phyloP scores from a whole-genome alignment of 35 echinoderm and acorn worm species.

The Strongylocentrotus purpuratus region DNA sequence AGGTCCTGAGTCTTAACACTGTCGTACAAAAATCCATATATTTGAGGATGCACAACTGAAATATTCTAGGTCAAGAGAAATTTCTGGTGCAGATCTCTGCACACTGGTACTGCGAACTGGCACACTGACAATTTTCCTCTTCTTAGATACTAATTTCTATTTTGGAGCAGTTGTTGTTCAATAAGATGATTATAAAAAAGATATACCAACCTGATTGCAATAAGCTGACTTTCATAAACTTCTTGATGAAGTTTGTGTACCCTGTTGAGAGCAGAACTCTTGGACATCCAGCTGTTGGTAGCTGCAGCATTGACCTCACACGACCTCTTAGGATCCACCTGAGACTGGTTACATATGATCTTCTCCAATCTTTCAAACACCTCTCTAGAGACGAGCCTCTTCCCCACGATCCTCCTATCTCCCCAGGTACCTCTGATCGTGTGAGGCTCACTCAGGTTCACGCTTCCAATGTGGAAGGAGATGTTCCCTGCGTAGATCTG shows the following conservation, averaged over 20 bases:
- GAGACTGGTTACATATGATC: constrained; percentile 21
- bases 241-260: constrained; percentile 40
- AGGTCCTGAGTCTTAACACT: no score
- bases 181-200: neutral
- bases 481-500: constrained; percentile 65
- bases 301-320: constrained; percentile 41
- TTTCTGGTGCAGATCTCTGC: neutral
- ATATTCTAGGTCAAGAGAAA: no score
- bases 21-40: no score
- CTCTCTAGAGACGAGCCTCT: constrained; percentile 8
- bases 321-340: neutral
- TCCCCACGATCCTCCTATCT: constrained; percentile 18
- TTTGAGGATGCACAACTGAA: no score
- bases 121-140: neutral
- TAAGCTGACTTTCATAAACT: constrained; percentile 18
- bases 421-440: neutral
- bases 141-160: neutral
- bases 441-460: constrained; percentile 36
- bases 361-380: constrained; percentile 16
- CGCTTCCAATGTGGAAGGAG: constrained; percentile 40
- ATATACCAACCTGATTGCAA: neutral
- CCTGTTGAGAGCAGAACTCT: constrained; percentile 4
- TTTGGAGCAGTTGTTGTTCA: neutral
- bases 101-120: neutral
- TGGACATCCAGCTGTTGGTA: constrained; percentile 39